Evolutionary conservation across 2,113 vertebrate genomes (phyloP).

Genomic region (Fulmarus glacialis): DNA sequence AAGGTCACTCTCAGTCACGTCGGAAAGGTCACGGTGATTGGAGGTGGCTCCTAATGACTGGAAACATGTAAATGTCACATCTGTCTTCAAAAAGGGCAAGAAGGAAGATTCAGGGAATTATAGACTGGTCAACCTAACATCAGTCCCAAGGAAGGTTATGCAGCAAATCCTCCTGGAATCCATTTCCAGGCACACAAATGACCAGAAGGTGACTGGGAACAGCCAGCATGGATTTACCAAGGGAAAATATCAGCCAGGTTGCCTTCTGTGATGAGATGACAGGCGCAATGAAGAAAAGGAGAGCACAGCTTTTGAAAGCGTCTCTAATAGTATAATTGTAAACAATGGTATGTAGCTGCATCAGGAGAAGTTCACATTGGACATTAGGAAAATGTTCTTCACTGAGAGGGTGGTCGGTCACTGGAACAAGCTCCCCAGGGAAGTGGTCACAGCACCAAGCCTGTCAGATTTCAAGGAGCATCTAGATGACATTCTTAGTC

Average conservation of each 20-base stretch:
- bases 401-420: not conserved
- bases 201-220: not conserved
- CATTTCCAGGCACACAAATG: not conserved
- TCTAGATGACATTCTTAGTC: not conserved
- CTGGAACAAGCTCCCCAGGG: not conserved
- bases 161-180: not conserved
- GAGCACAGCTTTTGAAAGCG: not conserved
- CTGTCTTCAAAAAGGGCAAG: not conserved
- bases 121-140: not conserved
- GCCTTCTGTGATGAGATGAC: not conserved
- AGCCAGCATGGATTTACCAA: not conserved
- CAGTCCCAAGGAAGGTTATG: not conserved
- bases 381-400: not conserved
- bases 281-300: not conserved
- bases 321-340: not conserved
- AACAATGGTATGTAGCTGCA: not conserved
- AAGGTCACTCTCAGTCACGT: not conserved
- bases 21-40: not conserved
- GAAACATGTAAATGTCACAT: not conserved
- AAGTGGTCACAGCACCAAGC: not conserved
- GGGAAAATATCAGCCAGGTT: not conserved
- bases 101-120: not conserved
- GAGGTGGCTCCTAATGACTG: not conserved
- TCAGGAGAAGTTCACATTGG: not conserved
- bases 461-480: not conserved